These are phyloP conservation scores for Aptenodytes patagonicus DNA, from an alignment of 2,113 vertebrate genomes.

Conservation along the genomic window DNA sequence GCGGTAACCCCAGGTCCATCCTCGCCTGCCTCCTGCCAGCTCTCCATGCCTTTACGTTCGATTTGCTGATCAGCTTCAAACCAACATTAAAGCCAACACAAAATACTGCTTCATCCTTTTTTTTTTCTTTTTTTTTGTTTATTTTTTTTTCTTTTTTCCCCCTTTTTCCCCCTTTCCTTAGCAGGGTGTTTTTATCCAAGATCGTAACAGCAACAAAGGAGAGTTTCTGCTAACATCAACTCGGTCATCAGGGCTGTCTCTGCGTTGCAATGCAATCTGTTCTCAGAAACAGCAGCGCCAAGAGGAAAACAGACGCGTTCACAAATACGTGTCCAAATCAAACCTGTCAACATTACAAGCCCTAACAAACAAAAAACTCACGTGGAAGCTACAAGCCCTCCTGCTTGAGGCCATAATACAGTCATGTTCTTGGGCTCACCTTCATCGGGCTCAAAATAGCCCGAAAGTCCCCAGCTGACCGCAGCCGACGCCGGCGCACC, in stretches of 20 bases:
- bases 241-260: neutral
- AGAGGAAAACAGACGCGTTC: neutral
- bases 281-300: neutral
- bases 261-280: accelerated
- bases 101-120: neutral
- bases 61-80: neutral
- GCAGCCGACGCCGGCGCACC: accelerated
- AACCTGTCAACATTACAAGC: neutral
- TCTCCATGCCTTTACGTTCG: neutral
- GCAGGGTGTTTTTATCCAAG: neutral
- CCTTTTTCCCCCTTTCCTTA: neutral
- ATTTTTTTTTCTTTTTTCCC: accelerated
- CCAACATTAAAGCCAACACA: neutral
- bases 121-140: neutral
- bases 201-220: neutral
- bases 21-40: neutral
- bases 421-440: neutral
- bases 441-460: neutral
- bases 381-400: neutral
- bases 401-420: neutral
- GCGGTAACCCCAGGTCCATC: neutral
- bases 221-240: neutral
- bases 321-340: neutral
- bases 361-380: neutral
- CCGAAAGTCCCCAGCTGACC: accelerated